These are phyloP conservation scores for Eupithecia subfuscata DNA, from an alignment of 2,888 invertebrate species.

Conservation along the genomic window DNA sequence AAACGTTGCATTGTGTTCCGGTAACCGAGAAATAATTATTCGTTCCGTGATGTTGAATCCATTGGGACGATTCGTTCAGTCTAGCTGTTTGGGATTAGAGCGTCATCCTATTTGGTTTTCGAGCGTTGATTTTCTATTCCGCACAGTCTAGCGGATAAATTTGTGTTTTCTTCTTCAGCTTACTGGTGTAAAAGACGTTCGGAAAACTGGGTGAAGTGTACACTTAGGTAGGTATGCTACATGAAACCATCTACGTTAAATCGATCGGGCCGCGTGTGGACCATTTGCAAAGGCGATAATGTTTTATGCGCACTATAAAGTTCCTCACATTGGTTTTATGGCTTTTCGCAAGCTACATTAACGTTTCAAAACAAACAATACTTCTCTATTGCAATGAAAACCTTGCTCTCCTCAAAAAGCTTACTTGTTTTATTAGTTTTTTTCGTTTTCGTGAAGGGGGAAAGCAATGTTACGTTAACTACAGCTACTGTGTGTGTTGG, in stretches of 20 bases:
- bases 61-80: conserved; percentile 29
- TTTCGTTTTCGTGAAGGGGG: conserved; percentile 34
- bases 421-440: conserved; percentile 26
- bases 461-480: conserved; percentile 45
- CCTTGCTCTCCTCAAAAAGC: conserved; percentile 22
- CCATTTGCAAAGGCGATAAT: conserved; percentile 52
- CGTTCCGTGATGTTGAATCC: conserved; percentile 38
- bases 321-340: conserved; percentile 46
- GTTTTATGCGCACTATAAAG: conserved; percentile 61
- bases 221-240: conserved; percentile 20
- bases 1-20: conserved; percentile 63
- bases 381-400: conserved; percentile 40
- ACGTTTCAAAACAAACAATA: conserved; percentile 45
- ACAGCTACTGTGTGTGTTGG: conserved; percentile 45
- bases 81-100: conserved; percentile 18
- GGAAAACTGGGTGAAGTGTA: conserved; percentile 21
- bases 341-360: conserved; percentile 40
- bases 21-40: conserved; percentile 62
- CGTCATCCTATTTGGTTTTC: conserved; percentile 24
- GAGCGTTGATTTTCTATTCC: conserved; percentile 1
- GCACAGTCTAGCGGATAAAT: neutral
- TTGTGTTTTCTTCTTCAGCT: neutral
- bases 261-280: conserved; percentile 38
- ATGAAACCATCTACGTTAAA: conserved; percentile 31
- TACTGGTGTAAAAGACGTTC: neutral